Evolutionary conservation across 2,113 vertebrate genomes (phyloP).

Genomic region (Psophia crepitans): DNA sequence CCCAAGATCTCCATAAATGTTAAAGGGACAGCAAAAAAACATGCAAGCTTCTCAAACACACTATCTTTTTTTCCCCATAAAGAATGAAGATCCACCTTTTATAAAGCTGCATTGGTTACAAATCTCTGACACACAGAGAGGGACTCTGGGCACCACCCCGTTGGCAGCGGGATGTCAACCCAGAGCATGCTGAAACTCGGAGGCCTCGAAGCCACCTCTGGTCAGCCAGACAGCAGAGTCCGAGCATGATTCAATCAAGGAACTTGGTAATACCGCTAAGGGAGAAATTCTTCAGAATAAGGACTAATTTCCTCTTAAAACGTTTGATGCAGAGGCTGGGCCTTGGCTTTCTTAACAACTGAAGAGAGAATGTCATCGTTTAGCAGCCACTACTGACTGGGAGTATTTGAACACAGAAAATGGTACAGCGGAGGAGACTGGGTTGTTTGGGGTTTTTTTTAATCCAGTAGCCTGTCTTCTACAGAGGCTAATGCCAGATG

Average conservation of each 20-base stretch:
- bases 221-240: background rate
- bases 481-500: background rate
- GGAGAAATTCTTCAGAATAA: background rate
- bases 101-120: background rate
- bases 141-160: background rate
- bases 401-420: background rate
- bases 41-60: background rate
- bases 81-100: background rate
- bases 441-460: background rate
- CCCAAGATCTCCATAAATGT: conserved; percentile 16
- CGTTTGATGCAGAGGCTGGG: background rate
- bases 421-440: rapidly evolving
- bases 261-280: background rate
- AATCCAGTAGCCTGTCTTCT: background rate
- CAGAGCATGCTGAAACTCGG: background rate
- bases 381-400: background rate
- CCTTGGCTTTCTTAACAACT: background rate
- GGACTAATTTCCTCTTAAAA: background rate
- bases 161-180: background rate
- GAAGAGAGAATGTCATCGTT: background rate
- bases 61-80: background rate
- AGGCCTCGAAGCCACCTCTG: background rate
- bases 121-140: background rate
- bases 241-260: background rate
- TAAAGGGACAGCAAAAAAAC: conserved; percentile 6